Evolutionary conservation across 2,113 vertebrate species (phyloP).

Genomic region (Pandion haliaetus): DNA sequence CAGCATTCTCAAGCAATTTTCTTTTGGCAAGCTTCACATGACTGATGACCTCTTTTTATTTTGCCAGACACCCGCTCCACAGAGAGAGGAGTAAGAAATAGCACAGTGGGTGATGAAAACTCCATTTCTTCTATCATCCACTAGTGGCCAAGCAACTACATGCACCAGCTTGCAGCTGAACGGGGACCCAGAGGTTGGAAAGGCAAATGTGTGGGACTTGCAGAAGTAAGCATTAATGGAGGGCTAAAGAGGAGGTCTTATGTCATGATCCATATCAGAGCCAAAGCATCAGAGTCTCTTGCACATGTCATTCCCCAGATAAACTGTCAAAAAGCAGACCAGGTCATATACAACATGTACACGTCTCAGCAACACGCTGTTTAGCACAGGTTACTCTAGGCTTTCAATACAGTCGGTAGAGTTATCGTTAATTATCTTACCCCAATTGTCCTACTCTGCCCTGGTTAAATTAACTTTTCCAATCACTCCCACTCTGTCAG

Average conservation of each 20-base stretch:
- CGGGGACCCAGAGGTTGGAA: background rate
- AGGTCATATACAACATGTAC: background rate
- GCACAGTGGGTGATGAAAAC: background rate
- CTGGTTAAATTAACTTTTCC: background rate
- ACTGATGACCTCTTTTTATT: background rate
- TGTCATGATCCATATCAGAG: background rate
- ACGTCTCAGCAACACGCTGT: background rate
- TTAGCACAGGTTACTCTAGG: background rate
- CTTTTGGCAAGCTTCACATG: background rate
- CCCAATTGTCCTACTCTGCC: background rate
- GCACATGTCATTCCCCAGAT: background rate
- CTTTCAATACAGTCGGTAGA: background rate
- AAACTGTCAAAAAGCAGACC: background rate
- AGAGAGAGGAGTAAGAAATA: background rate
- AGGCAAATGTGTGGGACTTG: background rate
- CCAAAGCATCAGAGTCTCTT: background rate
- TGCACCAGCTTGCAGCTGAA: background rate
- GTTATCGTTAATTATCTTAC: background rate
- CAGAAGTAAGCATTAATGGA: background rate
- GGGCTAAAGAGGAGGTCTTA: background rate
- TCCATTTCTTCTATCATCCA: background rate
- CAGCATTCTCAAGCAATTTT: background rate
- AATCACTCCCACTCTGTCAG: background rate
- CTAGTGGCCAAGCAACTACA: background rate
- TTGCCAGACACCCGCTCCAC: background rate